Conservation (phyloP, 2,113 vertebrate genomes). For the Nesoenas mayeri region DNA sequence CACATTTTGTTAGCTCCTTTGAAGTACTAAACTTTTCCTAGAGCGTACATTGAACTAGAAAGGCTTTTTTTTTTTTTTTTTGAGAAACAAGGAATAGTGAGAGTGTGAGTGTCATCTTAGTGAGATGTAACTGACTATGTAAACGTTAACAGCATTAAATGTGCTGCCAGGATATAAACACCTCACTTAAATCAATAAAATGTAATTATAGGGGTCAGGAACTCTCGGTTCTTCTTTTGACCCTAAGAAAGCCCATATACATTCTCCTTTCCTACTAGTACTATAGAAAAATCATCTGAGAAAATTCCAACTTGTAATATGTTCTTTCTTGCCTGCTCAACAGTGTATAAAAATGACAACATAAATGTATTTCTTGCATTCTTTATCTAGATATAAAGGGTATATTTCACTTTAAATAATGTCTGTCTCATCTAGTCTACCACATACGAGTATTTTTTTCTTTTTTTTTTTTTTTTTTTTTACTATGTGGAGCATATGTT, state of each 20-base stretch:
- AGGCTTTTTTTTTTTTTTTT: not conserved
- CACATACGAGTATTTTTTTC: slow-evolving; percentile 4
- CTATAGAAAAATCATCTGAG: not conserved
- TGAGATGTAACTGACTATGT: not conserved
- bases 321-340: not conserved
- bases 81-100: not conserved
- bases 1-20: not conserved
- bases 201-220: slow-evolving; percentile 33
- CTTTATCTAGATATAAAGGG: slow-evolving; percentile 6
- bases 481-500: not conserved
- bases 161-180: slow-evolving; percentile 12
- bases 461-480: not conserved
- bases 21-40: not conserved
- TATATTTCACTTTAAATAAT: slow-evolving; percentile 59
- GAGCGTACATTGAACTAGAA: not conserved
- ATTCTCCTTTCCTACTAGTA: not conserved
- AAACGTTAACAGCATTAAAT: slow-evolving; percentile 24
- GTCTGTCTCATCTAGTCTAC: slow-evolving; percentile 21
- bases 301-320: not conserved
- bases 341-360: slow-evolving; percentile 20
- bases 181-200: slow-evolving; percentile 47
- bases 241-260: not conserved
- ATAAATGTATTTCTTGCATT: not conserved
- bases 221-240: not conserved
- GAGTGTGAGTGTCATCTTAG: slow-evolving; percentile 21